Percentiles rank a stretch among this genome's conserved stretches.
phyloP scores from a whole-genome alignment of 2,888 invertebrate genomes.

The Prosopocoilus inquinatus region DNA sequence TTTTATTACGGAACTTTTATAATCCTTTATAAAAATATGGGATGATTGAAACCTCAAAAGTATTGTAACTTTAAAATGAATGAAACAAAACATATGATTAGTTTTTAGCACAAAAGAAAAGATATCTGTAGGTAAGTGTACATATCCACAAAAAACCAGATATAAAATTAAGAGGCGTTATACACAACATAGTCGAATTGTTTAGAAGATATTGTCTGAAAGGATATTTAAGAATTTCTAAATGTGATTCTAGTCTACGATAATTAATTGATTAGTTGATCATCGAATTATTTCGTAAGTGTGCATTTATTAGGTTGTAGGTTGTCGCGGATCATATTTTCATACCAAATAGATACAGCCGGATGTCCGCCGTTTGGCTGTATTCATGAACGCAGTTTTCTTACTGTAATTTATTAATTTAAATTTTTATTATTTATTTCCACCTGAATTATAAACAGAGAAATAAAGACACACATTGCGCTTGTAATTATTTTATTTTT shows the following conservation, averaged over 20 bases:
- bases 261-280: constrained; percentile 8
- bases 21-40: no score
- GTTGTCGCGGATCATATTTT: constrained; percentile 31
- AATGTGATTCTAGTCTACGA: constrained; percentile 24
- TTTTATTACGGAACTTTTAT: no score
- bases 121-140: not conserved
- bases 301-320: constrained; percentile 34
- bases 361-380: not conserved
- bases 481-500: no score
- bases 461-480: not conserved
- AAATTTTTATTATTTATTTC: no score
- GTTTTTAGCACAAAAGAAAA: no score
- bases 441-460: not conserved
- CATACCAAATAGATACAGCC: constrained; percentile 29
- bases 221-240: constrained; percentile 21
- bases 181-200: no score
- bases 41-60: no score
- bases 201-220: constrained; percentile 8
- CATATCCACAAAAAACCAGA: not conserved
- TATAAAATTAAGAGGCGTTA: no score
- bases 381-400: not conserved
- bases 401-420: no score
- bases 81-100: no score
- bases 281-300: constrained; percentile 32
- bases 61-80: no score